phyloP scores from a whole-genome alignment of 1,140 invertebrate species.

The Epicauta chinensis region DNA sequence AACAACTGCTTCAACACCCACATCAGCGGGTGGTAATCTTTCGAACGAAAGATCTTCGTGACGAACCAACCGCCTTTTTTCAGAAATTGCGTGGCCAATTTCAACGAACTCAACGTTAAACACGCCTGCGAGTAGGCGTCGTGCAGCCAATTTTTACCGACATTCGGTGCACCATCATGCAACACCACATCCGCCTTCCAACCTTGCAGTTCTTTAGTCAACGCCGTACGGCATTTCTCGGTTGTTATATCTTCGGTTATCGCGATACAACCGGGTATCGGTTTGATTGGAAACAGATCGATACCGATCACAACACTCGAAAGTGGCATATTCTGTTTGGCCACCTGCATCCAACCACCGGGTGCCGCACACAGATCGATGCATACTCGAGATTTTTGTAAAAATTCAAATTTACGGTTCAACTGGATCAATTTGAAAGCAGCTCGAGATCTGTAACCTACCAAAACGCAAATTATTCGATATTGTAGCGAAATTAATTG shows the following conservation, averaged over 20 bases:
- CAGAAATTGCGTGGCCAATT: conserved; percentile 90
- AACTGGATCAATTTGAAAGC: conserved; percentile 98
- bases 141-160: conserved; percentile 95
- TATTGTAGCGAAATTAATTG: not conserved
- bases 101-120: conserved; percentile 86
- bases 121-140: conserved; percentile 95
- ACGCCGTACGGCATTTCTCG: conserved; percentile 73
- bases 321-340: conserved; percentile 94
- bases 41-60: conserved; percentile 98
- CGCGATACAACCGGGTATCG: conserved; percentile 84
- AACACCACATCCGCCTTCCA: conserved; percentile 97
- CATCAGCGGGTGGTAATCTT: conserved; percentile 92
- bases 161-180: conserved; percentile 98
- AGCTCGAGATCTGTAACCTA: conserved; percentile 93
- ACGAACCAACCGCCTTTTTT: conserved; percentile 93
- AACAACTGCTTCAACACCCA: conserved; percentile 98
- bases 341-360: conserved; percentile 99
- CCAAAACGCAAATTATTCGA: conserved; percentile 30
- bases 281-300: conserved; percentile 94
- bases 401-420: conserved; percentile 95
- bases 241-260: conserved; percentile 95
- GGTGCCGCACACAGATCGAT: conserved; percentile 98
- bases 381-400: conserved; percentile 92
- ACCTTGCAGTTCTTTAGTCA: conserved; percentile 82
- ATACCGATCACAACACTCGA: conserved; percentile 92